Evolutionary conservation across 2,113 vertebrate genomes (phyloP), one percentile per base, ranked within the genome.

Genomic region (Oryzias celebensis): DNA sequence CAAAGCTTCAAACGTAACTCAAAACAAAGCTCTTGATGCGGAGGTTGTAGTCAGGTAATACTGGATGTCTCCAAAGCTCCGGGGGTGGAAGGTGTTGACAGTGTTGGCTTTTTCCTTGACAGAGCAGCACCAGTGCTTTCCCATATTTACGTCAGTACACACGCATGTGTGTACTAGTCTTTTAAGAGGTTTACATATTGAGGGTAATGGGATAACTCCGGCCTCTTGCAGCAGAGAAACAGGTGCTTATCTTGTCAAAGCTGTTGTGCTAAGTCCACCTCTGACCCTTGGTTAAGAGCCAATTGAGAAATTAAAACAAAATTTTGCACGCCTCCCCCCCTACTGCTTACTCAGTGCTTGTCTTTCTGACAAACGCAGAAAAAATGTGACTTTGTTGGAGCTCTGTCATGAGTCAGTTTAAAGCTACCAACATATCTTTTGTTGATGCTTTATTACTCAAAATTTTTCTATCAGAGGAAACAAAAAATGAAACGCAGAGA

Each of bases 211-310:
- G 76, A 88, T 85, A 84, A 87, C 82, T 85, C 65, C 60, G 42
- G 80, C 53, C 80, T 77, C 62, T 31, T 49, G 67, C 56, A 62
- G 66, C 77, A 58, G 52, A 81, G 74, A 80, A 86, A 80, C 94
- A 96, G 94, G 94, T 96, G 95, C 95, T 94, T 89, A 91, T 93
- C 90, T 93, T 92, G 93, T 93, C 90, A 86, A 87, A 91, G 89
- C 81, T 93, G 87, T 91, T 90, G 82, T 94, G 92, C 93, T 94
- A 94, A 95, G 78, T 85, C 78, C 91, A 94, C 86, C 93, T 93
- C 87, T 90, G 91, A 93, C 96, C 93, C 87, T 66, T 93, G 93
- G 90, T 94, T 92, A 91, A 91, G 87, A 84, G 83, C 79, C 84
- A 87, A 89, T 85, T 87, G 70, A 83, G 84, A 87, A 86, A 87